phyloP scores from a whole-genome alignment of 2,113 vertebrate genomes.

The Platanista minor region DNA sequence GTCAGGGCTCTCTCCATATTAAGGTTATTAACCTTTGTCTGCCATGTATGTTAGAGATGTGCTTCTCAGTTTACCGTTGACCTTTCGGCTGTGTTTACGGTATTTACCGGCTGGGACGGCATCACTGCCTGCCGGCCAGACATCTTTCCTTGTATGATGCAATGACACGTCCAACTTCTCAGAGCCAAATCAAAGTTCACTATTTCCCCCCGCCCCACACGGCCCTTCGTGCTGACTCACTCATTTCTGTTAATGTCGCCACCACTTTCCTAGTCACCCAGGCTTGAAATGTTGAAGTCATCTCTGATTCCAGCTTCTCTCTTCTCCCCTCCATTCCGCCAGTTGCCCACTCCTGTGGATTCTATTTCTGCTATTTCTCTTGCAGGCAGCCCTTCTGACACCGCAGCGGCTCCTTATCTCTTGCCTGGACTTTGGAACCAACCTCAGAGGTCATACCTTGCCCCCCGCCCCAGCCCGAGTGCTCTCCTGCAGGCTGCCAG shows the following conservation, averaged over 20 bases:
- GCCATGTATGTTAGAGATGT: background rate
- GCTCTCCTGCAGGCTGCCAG: rapidly evolving
- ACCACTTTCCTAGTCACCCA: constrained; percentile 17
- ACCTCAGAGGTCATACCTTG: background rate
- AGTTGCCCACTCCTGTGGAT: background rate
- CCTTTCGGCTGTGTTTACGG: background rate
- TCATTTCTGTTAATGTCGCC: constrained; percentile 44
- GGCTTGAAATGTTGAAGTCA: constrained; percentile 33
- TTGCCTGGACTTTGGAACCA: constrained; percentile 8
- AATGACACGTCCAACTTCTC: background rate
- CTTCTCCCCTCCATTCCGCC: background rate
- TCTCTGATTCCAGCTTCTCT: background rate
- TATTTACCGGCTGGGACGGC: background rate
- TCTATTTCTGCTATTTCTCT: background rate
- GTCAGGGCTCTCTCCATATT: background rate
- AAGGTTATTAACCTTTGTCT: background rate
- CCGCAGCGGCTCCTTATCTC: background rate
- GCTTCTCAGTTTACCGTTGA: background rate
- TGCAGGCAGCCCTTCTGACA: background rate
- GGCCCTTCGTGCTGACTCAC: constrained; percentile 32
- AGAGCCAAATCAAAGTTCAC: background rate
- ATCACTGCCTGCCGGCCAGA: background rate
- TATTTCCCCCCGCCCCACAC: background rate
- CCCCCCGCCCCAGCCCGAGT: background rate
- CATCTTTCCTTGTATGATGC: background rate